Percentiles rank a stretch among this genome's conserved stretches.
These are phyloP conservation scores for Machimus rusticus DNA, from an alignment of 2,888 invertebrate species.

Conservation along the genomic window DNA sequence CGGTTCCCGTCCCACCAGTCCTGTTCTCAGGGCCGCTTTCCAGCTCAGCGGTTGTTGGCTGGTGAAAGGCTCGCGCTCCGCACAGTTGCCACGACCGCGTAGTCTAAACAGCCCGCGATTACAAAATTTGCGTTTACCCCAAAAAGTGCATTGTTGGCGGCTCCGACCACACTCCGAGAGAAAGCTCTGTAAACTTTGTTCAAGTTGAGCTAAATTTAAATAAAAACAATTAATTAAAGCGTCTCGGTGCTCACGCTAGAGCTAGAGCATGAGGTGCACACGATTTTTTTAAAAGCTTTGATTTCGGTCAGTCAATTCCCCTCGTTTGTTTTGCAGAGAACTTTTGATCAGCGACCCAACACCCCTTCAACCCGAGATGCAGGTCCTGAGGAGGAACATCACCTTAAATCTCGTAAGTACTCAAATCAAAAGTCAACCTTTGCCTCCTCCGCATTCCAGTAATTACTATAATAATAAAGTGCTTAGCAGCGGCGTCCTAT, in stretches of 20 bases:
- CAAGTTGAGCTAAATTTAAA: slow-evolving; percentile 15
- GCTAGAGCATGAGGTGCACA: slow-evolving; percentile 16
- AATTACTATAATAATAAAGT: background rate
- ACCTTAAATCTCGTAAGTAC: slow-evolving; percentile 3
- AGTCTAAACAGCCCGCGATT: background rate
- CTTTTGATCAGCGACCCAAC: background rate
- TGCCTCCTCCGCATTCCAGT: background rate
- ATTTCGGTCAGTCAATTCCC: background rate
- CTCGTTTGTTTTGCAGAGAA: slow-evolving; percentile 4
- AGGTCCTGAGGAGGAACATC: background rate
- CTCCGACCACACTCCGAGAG: background rate
- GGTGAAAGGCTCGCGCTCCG: background rate
- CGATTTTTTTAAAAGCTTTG: background rate
- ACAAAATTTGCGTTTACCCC: background rate
- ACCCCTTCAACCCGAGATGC: background rate
- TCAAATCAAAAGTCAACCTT: background rate
- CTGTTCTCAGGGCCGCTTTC: background rate
- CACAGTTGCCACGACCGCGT: background rate
- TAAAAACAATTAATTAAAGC: background rate
- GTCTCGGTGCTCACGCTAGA: background rate
- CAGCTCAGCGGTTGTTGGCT: background rate
- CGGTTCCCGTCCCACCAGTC: background rate
- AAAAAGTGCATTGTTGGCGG: background rate
- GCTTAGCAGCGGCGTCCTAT: background rate
- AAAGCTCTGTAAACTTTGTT: background rate